A percentile compares a stretch with the other conserved stretches of the same genome.
Evolutionary conservation across 2,113 vertebrate genomes (phyloP).

Genomic region (Hoplias malabaricus): DNA sequence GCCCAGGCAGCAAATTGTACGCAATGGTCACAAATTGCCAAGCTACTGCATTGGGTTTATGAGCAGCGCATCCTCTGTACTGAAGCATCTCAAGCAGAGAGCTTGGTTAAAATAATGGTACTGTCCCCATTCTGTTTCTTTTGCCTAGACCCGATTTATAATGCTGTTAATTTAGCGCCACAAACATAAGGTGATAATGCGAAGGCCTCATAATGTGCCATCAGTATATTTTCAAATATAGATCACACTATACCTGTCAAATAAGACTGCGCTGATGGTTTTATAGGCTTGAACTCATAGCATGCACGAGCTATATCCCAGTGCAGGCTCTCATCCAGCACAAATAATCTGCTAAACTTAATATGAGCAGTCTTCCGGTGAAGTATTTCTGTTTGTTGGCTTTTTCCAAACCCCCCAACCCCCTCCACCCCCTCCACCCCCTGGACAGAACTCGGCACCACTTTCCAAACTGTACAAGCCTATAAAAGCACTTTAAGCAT

Average conservation of each 20-base stretch:
- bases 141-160: constrained; percentile 14
- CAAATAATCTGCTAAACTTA: constrained; percentile 20
- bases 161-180: not conserved
- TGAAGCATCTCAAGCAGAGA: constrained; percentile 3
- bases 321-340: constrained; percentile 16
- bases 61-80: constrained; percentile 28
- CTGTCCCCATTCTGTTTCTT: constrained; percentile 16
- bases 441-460: not conserved
- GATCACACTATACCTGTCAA: not conserved
- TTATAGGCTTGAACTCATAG: constrained; percentile 6
- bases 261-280: not conserved
- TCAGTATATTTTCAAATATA: not conserved
- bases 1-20: constrained; percentile 42
- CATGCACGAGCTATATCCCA: not conserved
- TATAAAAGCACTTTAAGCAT: not conserved
- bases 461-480: not conserved
- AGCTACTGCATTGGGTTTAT: constrained; percentile 19
- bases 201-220: not conserved
- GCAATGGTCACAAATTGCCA: constrained; percentile 38
- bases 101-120: constrained; percentile 21
- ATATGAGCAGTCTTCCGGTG: constrained; percentile 1
- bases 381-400: not conserved
- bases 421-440: too few species aligned
- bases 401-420: too few species aligned
- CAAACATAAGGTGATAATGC: not conserved